Conservation (phyloP, 1,140 invertebrate genomes). For the Drosophila insularis region DNA sequence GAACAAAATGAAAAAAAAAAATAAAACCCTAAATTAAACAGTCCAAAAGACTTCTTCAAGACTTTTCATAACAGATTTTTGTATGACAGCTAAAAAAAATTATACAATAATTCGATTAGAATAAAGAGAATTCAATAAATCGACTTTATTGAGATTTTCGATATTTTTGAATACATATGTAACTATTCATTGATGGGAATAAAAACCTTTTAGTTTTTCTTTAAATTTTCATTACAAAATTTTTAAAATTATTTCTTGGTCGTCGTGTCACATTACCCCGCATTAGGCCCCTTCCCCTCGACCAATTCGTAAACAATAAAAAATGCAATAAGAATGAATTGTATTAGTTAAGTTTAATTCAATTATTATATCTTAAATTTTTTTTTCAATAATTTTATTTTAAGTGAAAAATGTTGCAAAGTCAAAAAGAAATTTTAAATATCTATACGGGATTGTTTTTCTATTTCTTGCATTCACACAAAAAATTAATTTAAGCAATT, state of each 20-base stretch:
- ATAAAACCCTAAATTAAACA: no score
- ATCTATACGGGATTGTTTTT: no score
- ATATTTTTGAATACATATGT: no score
- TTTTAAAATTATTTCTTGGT: neutral
- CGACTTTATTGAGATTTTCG: no score
- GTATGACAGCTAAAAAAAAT: no score
- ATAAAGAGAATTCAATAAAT: no score
- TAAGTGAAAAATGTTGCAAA: no score
- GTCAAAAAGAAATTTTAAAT: neutral
- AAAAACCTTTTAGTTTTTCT: no score
- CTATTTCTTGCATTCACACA: neutral
- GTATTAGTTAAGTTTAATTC: conserved; percentile 1
- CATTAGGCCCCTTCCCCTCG: neutral
- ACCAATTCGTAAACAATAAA: neutral
- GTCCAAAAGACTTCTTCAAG: no score
- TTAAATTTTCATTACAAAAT: neutral
- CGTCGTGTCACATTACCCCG: neutral
- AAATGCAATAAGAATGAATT: neutral
- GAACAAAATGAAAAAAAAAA: neutral
- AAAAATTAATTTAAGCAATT: neutral
- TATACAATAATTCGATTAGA: no score
- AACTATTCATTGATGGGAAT: no score
- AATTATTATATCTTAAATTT: neutral
- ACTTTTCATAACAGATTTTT: no score
- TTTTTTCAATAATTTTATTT: neutral